Percentiles rank a stretch among this genome's conserved stretches.
Conservation (phyloP, 2,888 invertebrate genomes). For the Aricia artaxerxes region DNA sequence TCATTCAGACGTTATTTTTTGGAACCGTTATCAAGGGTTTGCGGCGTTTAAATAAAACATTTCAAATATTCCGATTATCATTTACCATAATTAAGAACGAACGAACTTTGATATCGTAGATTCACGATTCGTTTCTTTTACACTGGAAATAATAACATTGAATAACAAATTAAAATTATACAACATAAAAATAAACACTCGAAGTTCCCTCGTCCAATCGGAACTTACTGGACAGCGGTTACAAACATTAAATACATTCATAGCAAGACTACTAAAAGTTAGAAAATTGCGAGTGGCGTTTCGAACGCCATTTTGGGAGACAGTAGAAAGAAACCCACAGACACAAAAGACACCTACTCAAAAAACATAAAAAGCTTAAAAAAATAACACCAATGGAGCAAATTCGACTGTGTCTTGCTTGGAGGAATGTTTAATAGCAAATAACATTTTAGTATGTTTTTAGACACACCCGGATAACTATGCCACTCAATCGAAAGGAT, state of each 20-base stretch:
- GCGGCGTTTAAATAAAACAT: constrained; percentile 38
- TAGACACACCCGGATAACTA: constrained; percentile 58
- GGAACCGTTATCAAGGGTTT: constrained; percentile 63
- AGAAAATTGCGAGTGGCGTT: constrained; percentile 53
- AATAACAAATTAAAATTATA: constrained; percentile 36
- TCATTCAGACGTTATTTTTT: constrained; percentile 51
- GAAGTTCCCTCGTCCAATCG: constrained; percentile 54
- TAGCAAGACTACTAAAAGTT: constrained; percentile 58
- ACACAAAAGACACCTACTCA: constrained; percentile 65
- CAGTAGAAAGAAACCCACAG: constrained; percentile 59
- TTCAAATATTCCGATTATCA: constrained; percentile 26
- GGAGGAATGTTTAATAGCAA: constrained; percentile 59
- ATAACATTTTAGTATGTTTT: constrained; percentile 56
- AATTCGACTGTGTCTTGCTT: constrained; percentile 57
- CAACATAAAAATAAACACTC: constrained; percentile 43
- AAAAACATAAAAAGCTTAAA: constrained; percentile 66
- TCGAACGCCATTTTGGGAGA: constrained; percentile 51
- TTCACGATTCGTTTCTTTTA: constrained; percentile 26
- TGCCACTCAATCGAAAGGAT: constrained; percentile 47
- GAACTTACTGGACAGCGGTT: constrained; percentile 55
- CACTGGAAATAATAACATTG: constrained; percentile 24
- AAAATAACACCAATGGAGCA: constrained; percentile 61
- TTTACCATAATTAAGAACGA: constrained; percentile 31
- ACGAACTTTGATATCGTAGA: constrained; percentile 35
- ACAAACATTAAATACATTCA: constrained; percentile 60